Evolutionary conservation across 2,797 vertebrate genomes (phyloP), one percentile per base, ranked within the genome.

Genomic region (Cirrhinus mrigala): DNA sequence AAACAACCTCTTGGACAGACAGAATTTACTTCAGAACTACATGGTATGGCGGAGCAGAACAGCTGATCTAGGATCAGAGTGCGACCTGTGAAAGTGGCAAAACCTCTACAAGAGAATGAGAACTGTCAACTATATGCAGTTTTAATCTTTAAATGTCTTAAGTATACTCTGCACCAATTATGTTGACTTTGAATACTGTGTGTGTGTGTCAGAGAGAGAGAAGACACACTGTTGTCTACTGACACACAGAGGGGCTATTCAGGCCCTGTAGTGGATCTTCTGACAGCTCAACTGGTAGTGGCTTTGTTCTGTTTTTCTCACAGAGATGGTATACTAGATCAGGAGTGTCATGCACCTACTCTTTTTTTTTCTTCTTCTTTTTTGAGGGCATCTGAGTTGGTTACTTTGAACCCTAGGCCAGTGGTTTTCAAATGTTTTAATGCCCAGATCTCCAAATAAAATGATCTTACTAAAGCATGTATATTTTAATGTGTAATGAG

Each of bases 161-260:
- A 50, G 5, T 71, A 71, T 71, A 69, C 54, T 60, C 27, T 74
- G 24, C 1, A 11, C 56, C 62, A 48, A 62, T 62, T 64, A 15
- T 74, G 27, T 22, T 79, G 77, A 46, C 16, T 79, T 14, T 48
- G 27, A 54, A 54, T 7, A 54, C 16, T 33, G n/a, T 75, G 27
- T 22, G 71, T 18, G 15, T 29, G 14, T 54, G 11, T 52, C 3
- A 56, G n/a, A 15, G n/a, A 64, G 9, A 24, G 22, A 27, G n/a
- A 62, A 78, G 75, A 69, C 37, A 48, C 40, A 15, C 50, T 69
- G 37, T 58, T 78, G 73, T 69, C 73, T 76, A 15, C 50, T 69
- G 33, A 58, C 74, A 58, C 62, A 84, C 75, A 84, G 82, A 78
- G 69, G 62, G 62, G 5, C 73, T 77, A 44, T 84, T 84, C 58